Conservation (phyloP, 2,797 vertebrate species). For the Synaphobranchus kaupii region DNA sequence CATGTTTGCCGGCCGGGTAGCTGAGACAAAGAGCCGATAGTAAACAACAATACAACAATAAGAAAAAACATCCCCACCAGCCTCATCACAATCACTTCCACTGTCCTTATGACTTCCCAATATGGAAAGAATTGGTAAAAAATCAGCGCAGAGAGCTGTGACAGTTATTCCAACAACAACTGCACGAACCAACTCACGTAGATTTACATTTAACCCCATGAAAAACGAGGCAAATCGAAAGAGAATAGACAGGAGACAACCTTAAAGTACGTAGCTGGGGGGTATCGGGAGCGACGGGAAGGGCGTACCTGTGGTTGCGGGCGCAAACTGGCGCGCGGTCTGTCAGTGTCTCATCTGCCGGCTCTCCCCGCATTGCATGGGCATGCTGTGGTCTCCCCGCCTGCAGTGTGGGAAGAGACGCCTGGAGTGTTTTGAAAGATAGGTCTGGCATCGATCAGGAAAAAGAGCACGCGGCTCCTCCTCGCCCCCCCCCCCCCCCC, state of each 20-base stretch:
- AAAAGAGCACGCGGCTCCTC: not conserved
- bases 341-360: not conserved
- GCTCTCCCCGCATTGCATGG: slow-evolving; percentile 14
- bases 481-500: not conserved
- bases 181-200: not conserved
- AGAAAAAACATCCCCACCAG: not conserved
- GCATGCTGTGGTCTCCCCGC: not conserved
- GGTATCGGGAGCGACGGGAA: not conserved
- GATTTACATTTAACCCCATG: not conserved
- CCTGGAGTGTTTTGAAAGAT: not conserved
- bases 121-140: not conserved
- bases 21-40: not conserved
- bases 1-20: not conserved
- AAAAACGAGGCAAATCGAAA: not conserved
- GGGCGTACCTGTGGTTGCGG: not conserved
- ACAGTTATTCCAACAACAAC: not conserved
- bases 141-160: not conserved
- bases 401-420: not conserved
- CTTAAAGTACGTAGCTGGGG: not conserved
- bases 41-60: not conserved
- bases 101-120: not conserved
- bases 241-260: not conserved
- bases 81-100: not conserved
- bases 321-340: not conserved
- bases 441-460: not conserved